phyloP scores from a whole-genome alignment of 2,888 invertebrate genomes.

The Gortyna flavago region DNA sequence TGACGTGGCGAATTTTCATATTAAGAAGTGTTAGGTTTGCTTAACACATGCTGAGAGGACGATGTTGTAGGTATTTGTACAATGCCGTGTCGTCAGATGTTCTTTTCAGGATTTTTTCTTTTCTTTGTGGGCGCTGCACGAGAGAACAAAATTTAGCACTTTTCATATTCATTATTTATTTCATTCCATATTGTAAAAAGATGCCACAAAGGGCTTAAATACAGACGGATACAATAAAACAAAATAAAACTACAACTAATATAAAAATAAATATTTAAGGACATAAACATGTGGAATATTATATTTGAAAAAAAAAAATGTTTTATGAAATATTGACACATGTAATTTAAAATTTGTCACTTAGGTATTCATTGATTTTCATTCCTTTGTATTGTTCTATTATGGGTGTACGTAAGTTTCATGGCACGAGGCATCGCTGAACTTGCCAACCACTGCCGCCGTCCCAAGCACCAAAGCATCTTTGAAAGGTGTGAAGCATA shows the following conservation, averaged over 20 bases:
- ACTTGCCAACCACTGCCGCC: not conserved
- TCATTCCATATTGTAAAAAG: no score
- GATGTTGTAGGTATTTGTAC: not conserved
- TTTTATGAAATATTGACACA: no score
- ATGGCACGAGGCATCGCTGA: not conserved
- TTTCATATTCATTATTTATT: no score
- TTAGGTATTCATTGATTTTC: not conserved
- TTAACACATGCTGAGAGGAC: not conserved
- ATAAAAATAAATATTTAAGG: no score
- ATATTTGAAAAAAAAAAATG: no score
- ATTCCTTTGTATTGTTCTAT: slow-evolving; percentile 1
- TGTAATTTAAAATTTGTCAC: not conserved
- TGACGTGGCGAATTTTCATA: no score
- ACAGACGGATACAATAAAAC: no score
- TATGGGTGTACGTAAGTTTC: not conserved
- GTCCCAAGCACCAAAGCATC: not conserved
- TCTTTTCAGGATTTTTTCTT: not conserved
- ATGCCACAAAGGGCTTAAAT: no score
- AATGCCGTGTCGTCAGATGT: not conserved
- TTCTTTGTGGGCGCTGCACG: not conserved
- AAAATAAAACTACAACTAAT: not conserved
- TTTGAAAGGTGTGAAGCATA: slow-evolving; percentile 2
- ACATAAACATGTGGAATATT: no score
- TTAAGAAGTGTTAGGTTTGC: not conserved
- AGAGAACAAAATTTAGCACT: not conserved